A percentile compares a stretch with the other conserved stretches of the same genome.
These are phyloP conservation scores for Sinella curviseta DNA, from an alignment of 1,140 invertebrate genomes.

Conservation along the genomic window DNA sequence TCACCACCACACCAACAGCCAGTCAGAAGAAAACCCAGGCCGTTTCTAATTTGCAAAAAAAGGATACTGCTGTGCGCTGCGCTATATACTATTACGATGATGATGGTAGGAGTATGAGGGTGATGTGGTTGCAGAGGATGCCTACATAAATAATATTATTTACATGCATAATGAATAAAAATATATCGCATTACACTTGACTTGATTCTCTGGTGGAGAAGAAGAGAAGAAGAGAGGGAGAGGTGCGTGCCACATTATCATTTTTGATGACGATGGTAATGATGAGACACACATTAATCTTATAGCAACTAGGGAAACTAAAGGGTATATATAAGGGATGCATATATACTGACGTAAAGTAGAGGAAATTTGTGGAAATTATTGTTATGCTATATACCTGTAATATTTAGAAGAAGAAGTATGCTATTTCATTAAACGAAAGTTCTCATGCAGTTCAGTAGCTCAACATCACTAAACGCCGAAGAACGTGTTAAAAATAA, in stretches of 20 bases:
- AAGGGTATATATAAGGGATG: too few relatives aligned
- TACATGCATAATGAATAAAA: background rate
- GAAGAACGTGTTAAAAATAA: too few relatives aligned
- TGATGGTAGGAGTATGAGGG: background rate
- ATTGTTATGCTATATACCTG: too few relatives aligned
- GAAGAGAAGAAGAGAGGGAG: background rate
- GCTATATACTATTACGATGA: background rate
- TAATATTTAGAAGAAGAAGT: too few relatives aligned
- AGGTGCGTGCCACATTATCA: background rate
- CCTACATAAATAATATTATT: background rate
- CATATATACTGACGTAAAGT: too few relatives aligned
- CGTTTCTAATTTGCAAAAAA: background rate
- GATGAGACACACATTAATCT: too few relatives aligned
- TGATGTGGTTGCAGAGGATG: background rate
- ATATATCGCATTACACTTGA: slow-evolving; percentile 1
- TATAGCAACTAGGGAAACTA: too few relatives aligned
- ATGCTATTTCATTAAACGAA: too few relatives aligned
- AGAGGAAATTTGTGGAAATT: too few relatives aligned
- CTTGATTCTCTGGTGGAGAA: background rate
- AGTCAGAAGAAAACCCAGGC: background rate
- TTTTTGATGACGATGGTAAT: too few relatives aligned
- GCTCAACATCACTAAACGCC: too few relatives aligned
- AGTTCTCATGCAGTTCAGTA: too few relatives aligned
- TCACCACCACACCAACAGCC: background rate
- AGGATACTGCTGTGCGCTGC: background rate